A percentile compares a stretch with the other conserved stretches of the same genome.
Evolutionary conservation across 1,140 invertebrate species (phyloP).

Genomic region (Acyrthosiphon pisum): DNA sequence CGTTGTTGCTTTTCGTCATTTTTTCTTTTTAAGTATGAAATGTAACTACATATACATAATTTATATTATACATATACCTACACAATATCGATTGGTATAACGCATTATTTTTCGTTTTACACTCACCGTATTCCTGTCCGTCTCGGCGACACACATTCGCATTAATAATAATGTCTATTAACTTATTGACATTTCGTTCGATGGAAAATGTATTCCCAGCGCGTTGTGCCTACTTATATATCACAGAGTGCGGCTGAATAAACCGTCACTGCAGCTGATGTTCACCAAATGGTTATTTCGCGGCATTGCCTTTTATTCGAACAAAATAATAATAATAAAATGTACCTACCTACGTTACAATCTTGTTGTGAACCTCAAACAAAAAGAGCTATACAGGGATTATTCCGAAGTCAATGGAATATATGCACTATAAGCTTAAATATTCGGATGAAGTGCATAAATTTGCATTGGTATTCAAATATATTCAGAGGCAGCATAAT

Average conservation of each 20-base stretch:
- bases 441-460: neutral
- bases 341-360: neutral
- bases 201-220: neutral
- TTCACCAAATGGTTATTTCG: neutral
- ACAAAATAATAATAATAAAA: neutral
- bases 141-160: neutral
- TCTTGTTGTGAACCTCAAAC: neutral
- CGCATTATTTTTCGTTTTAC: neutral
- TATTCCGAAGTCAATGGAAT: neutral
- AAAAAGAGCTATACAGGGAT: neutral
- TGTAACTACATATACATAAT: neutral
- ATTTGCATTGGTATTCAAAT: neutral
- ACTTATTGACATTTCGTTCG: slow-evolving; percentile 2
- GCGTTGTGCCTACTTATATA: neutral
- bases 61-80: neutral
- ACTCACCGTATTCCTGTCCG: neutral
- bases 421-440: neutral
- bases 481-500: neutral
- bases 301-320: neutral
- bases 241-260: neutral
- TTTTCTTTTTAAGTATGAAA: neutral
- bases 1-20: neutral
- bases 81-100: neutral
- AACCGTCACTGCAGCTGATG: neutral
- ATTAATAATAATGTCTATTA: slow-evolving; percentile 28